Conservation (phyloP, 2,888 invertebrate species). For the Trissoscelio sp. region DNA sequence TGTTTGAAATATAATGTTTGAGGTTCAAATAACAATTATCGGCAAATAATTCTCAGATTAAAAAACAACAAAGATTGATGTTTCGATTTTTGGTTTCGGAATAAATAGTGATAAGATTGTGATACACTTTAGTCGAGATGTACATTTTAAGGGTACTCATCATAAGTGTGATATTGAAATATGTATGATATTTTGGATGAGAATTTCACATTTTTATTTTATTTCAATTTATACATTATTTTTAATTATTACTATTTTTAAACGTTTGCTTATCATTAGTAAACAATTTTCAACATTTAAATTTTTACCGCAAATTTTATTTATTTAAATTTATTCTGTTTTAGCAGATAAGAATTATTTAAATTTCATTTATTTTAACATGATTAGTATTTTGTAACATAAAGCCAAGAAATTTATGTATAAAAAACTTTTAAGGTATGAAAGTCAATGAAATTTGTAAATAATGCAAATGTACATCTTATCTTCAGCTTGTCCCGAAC, state of each 20-base stretch:
- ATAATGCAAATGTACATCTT: conserved; percentile 57
- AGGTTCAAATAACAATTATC: conserved; percentile 40
- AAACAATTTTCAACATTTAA: too few relatives aligned
- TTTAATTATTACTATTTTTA: too few relatives aligned
- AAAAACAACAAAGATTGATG: conserved; percentile 46
- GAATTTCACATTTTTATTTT: too few relatives aligned
- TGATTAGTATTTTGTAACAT: conserved; percentile 1
- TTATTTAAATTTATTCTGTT: too few relatives aligned
- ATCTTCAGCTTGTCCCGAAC: conserved; percentile 26
- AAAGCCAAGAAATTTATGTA: conserved; percentile 17
- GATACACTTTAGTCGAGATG: conserved; percentile 61
- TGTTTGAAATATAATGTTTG: conserved; percentile 60
- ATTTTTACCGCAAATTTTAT: too few relatives aligned
- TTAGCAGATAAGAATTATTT: too few relatives aligned
- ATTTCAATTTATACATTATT: too few relatives aligned
- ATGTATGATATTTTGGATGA: background rate
- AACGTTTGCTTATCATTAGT: too few relatives aligned
- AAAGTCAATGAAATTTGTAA: conserved; percentile 39
- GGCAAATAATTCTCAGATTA: conserved; percentile 31
- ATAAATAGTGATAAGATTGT: conserved; percentile 63
- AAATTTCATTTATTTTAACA: background rate
- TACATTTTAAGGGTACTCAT: conserved; percentile 49
- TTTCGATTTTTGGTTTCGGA: conserved; percentile 46
- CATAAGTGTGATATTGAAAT: conserved; percentile 21
- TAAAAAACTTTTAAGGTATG: conserved; percentile 5